Conservation (phyloP, 2,797 vertebrate species). For the Notolabrus celidotus region DNA sequence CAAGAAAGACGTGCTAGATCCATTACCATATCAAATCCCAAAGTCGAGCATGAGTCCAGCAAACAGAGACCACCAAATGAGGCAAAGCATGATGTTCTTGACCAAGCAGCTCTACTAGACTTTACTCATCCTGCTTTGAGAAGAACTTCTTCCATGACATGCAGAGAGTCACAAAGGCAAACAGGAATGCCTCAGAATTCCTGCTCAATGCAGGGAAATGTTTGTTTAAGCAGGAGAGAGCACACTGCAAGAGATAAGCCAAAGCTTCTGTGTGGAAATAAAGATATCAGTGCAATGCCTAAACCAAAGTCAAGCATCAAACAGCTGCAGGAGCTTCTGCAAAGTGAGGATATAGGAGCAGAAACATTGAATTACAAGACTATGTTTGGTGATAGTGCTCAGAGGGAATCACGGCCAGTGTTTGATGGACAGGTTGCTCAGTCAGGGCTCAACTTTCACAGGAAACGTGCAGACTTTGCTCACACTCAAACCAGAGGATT, state of each 20-base stretch:
- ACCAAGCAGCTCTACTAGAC: slow-evolving; percentile 62
- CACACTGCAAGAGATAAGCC: slow-evolving; percentile 47
- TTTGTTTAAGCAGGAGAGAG: slow-evolving; percentile 63
- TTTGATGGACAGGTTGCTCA: slow-evolving; percentile 36
- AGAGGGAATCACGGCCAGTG: slow-evolving; percentile 43
- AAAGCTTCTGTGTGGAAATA: slow-evolving; percentile 41
- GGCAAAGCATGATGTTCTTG: slow-evolving; percentile 50
- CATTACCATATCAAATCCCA: slow-evolving; percentile 73
- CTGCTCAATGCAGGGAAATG: slow-evolving; percentile 60
- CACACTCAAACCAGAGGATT: slow-evolving; percentile 28
- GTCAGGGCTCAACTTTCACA: slow-evolving; percentile 39
- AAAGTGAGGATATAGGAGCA: slow-evolving; percentile 27
- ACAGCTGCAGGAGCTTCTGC: slow-evolving; percentile 38
- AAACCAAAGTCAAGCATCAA: slow-evolving; percentile 44
- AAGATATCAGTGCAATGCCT: slow-evolving; percentile 31
- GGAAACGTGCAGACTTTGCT: slow-evolving; percentile 38
- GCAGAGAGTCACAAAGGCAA: slow-evolving; percentile 45
- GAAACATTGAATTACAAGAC: slow-evolving; percentile 43
- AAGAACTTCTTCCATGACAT: slow-evolving; percentile 10
- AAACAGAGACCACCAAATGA: slow-evolving; percentile 33
- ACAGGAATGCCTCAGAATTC: slow-evolving; percentile 39
- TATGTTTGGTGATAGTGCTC: slow-evolving; percentile 22
- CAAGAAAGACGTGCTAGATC: slow-evolving; percentile 68
- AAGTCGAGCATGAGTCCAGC: background rate
- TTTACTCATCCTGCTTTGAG: slow-evolving; percentile 54